Evolutionary conservation across 2,797 vertebrate species (phyloP), one percentile per base, ranked within the genome.

Genomic region (Hirundo rustica): DNA sequence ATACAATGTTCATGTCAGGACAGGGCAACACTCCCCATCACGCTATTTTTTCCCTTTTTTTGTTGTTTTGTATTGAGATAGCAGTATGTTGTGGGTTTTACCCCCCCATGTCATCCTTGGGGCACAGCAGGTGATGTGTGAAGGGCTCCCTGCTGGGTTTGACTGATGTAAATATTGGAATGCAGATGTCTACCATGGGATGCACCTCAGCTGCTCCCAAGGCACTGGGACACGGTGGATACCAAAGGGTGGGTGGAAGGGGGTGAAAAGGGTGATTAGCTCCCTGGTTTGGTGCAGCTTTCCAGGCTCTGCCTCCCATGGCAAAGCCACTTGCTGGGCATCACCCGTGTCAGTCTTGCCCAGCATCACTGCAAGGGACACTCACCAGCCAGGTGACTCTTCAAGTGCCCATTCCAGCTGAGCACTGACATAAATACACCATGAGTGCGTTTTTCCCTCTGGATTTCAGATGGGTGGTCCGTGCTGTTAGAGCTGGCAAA

Each of bases 201-300:
- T 48, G n/a, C 48, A 25, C 18, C 44, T 53, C 1, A 9, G 2
- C 36, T 64, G 54, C 54, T 75, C 48, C 77, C 70, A 23, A 32
- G 61, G 55, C 75, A 23, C 0, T 0, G 57, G 65, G 18, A 15
- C 26, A 4, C 0, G 0, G 27, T 53, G 14, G 23, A 16, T 47
- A 16, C 38, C 61, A n/a, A 42, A 45, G 16, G 2, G 8, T 32
- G 54, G 19, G 5, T 85, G 36, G 5, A 58, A 32, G 71, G n/a
- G 22, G n/a, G 4, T 87, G 47, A 7, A 36, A 25, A 54, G 32
- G 32, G 27, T 4, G 25, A 3, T 34, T 15, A 25, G 2, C 23
- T 25, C 34, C 4, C 0, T 62, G 48, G 2, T 58, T 73, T 77
- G 40, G n/a, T 57, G 80, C 38, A 51, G 13, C 44, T 80, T 40